Base-by-base conservation (phyloP, 2,113 vertebrate genomes). In the Struthio camelus region DNA sequence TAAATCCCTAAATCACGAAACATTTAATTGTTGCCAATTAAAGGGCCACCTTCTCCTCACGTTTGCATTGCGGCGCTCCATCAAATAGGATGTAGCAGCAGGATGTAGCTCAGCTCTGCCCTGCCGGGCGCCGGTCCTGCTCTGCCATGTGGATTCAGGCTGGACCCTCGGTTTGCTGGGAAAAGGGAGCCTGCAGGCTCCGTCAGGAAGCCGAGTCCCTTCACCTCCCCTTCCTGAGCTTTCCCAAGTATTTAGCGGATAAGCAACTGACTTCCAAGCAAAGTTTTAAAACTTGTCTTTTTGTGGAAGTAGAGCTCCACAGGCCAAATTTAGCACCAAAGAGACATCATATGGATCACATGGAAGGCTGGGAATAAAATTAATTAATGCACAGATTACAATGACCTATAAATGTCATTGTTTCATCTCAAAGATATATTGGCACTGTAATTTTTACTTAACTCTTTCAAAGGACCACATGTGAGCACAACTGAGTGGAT, bases 391-490 rank as follows among this genome's bases (percentile, higher is more conserved):
- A 84, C 82, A 94, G 97, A 97, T 97, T 97, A 96, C 93, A 94
- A 95, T 97, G 94, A 97, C 97, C 97, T 96, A 97, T 97, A 98
- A 97, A 98, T 96, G 97, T 96, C 93, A 91, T 94, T 94, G 93
- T 97, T 94, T 96, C 96, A 97, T 97, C 96, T 97, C 80, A 87
- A 75, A 96, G 97, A 97, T 96, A 96, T 97, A 94, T 94, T 94
- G 87, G 95, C 30, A 72, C 81, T 81, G 85, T 85, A 89, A 96
- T 95, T 96, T 97, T 94, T 71, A 75, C 76, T 96, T 94, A 93
- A 96, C 89, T 94, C 89, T 96, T 97, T 97, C 91, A 97, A 94
- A 96, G 91, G 89, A 85, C 94, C 96, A 97, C 93, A 97, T 95
- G 95, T 95, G 93, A 95, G 84, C 90, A 82, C 18, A 85, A 82